These are phyloP conservation scores for Onychomys arenicola DNA, from an alignment of 2,797 vertebrate species.

Conservation along the genomic window DNA sequence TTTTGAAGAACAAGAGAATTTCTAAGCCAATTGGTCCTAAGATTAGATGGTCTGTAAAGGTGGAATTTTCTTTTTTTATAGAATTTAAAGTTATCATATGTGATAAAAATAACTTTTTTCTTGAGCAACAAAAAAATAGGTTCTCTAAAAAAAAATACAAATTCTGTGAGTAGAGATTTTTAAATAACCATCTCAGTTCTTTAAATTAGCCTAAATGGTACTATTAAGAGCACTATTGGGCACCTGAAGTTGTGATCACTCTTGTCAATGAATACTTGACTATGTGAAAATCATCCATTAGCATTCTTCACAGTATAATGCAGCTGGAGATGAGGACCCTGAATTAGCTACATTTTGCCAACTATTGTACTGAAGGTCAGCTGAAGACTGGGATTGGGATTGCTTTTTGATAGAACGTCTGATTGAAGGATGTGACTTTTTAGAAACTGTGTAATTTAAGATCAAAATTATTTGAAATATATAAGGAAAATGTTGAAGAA, in stretches of 20 bases:
- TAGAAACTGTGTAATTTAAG: background rate
- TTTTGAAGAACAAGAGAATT: conserved; percentile 64
- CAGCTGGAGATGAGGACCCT: background rate
- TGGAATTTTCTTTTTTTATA: background rate
- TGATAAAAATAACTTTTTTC: rapidly evolving
- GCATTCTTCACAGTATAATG: background rate
- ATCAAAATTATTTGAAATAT: background rate
- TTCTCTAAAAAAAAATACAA: background rate
- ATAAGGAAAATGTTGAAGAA: background rate
- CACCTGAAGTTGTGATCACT: background rate
- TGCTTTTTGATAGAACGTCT: background rate
- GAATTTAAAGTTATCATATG: background rate
- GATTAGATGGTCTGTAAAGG: conserved; percentile 45
- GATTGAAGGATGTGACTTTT: background rate
- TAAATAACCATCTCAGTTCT: background rate
- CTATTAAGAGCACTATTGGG: background rate
- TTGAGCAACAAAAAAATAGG: background rate
- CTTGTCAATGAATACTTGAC: background rate
- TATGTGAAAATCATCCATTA: background rate
- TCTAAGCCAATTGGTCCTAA: background rate
- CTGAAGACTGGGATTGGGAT: background rate
- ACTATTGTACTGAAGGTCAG: background rate
- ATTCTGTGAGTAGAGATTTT: background rate
- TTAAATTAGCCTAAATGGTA: background rate
- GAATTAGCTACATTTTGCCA: background rate